Conservation (phyloP, 2,888 invertebrate genomes). For the Cataglyphis albicans region DNA sequence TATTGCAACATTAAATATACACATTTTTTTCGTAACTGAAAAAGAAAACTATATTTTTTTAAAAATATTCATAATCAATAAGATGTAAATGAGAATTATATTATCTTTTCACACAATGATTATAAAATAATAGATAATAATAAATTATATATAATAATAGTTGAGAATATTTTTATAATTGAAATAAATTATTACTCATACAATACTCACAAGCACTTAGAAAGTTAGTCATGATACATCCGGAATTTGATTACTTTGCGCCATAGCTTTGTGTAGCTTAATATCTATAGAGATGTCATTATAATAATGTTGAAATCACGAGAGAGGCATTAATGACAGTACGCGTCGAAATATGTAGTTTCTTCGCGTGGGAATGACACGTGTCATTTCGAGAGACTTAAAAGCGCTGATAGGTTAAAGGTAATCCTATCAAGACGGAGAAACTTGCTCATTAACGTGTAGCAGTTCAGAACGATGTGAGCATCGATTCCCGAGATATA, state of each 20-base stretch:
- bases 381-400: constrained; percentile 40
- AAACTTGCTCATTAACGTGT: constrained; percentile 19
- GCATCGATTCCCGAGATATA: background rate
- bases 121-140: background rate
- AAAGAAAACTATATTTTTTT: background rate
- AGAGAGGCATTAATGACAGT: constrained; percentile 11
- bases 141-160: too few relatives aligned
- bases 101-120: background rate
- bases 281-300: constrained; percentile 29
- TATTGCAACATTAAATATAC: background rate
- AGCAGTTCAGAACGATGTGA: constrained; percentile 3
- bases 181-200: background rate
- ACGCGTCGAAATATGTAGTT: background rate
- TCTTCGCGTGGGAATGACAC: constrained; percentile 8
- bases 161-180: background rate
- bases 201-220: background rate
- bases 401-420: constrained; percentile 29
- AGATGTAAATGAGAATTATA: background rate
- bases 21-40: background rate
- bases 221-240: background rate
- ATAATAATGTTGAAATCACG: constrained; percentile 24
- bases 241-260: background rate
- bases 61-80: constrained; percentile 3
- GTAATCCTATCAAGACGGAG: constrained; percentile 5
- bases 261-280: background rate